Percentiles rank a stretch among this genome's conserved stretches.
These are phyloP conservation scores for Hipposideros armiger DNA, from an alignment of 2,113 vertebrate species.

Conservation along the genomic window DNA sequence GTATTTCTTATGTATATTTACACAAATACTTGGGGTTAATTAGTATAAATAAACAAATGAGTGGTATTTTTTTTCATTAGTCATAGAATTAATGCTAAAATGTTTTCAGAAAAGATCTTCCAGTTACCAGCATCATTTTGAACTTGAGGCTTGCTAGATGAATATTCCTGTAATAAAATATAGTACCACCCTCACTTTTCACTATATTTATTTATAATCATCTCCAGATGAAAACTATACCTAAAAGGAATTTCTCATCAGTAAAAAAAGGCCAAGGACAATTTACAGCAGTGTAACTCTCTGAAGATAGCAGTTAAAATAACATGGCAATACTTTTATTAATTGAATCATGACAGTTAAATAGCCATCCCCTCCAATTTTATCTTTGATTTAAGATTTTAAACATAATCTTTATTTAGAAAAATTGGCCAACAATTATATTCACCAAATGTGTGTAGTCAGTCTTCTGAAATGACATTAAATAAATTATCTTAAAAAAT, in stretches of 20 bases:
- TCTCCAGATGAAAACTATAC: neutral
- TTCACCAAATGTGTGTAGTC: neutral
- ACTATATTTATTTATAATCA: neutral
- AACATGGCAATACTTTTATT: neutral
- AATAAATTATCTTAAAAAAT: neutral
- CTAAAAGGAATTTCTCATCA: neutral
- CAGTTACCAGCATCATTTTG: neutral
- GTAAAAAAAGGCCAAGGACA: neutral
- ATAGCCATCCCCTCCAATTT: neutral
- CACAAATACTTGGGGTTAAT: neutral
- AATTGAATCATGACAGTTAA: neutral
- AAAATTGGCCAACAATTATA: neutral
- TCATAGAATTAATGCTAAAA: neutral
- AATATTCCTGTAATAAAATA: neutral
- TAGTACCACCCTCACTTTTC: neutral
- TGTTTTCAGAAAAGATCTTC: neutral
- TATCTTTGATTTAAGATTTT: neutral
- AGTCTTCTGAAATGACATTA: neutral
- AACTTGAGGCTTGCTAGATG: neutral
- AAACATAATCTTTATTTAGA: neutral
- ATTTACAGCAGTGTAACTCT: neutral
- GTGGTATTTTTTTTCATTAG: neutral
- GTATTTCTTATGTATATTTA: neutral
- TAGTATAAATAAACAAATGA: neutral
- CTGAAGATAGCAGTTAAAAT: neutral